Base-by-base conservation (phyloP, 2,113 vertebrate genomes). In the Drymodes brunneopygia region DNA sequence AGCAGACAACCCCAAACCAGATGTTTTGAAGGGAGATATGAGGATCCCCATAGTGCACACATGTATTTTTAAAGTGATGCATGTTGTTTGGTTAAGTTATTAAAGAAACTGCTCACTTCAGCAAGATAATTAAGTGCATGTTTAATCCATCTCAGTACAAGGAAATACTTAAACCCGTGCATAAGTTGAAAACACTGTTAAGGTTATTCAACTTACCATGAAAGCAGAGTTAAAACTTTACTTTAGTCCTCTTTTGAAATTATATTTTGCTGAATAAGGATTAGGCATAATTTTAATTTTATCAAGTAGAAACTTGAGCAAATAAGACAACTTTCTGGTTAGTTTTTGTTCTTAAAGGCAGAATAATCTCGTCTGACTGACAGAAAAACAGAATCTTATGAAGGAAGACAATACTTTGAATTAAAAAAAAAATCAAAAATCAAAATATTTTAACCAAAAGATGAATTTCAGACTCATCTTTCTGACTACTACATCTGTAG, bases 101-200 rank as follows among this genome's bases (percentile, higher is more conserved):
- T 80, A 51, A 86, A 84, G 51, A 47, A 85, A 81, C 48, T 71
- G 44, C 21, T 94, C 58, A 58, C 21, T 86, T 85, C 27, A 74
- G 20, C 28, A 82, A 79, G 36, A 42, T 87, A 92, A 72, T 45
- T 57, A 38, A 53, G 12, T 17, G 18, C 15, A 54, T 25, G 6
- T 40, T 92, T 94, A 75, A 64, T 66, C 27, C 24, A 44, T 44
- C 24, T 7, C 23, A 85, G n/a, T 8, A 25, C 28, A 70, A 91
- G 36, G 33, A 86, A 85, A 78, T 44, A 61, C 5, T 84, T 58
- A 64, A 85, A 48, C 18, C 11, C 29, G 28, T 51, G 21, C 9
- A 8, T 36, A 79, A 48, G 4, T 4, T 87, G 27, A 25, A 92
- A 78, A 54, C 0, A 1, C 9, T 60, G 2, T 70, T 29, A 88